These are phyloP conservation scores for Leptinotarsa undecemlineata DNA, from an alignment of 1,140 invertebrate genomes.

Conservation along the genomic window DNA sequence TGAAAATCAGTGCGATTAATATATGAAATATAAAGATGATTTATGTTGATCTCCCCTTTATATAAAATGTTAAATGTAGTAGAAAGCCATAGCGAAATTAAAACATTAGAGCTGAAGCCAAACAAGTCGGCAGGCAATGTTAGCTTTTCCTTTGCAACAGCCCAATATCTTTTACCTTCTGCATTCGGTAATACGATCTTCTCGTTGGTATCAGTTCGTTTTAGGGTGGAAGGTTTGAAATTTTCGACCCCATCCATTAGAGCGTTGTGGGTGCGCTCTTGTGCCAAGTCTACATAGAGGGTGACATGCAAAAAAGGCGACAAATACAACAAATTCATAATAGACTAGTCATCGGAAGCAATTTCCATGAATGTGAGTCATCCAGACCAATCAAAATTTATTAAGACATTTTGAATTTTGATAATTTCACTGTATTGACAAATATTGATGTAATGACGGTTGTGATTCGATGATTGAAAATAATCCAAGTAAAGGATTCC, in stretches of 20 bases:
- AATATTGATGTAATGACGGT: too few species aligned
- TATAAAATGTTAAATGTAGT: background rate
- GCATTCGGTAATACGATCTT: conserved; percentile 80
- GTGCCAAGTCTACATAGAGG: conserved; percentile 67
- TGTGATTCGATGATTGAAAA: too few species aligned
- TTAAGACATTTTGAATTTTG: too few species aligned
- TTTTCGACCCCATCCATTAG: conserved; percentile 74
- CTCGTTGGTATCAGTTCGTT: conserved; percentile 76
- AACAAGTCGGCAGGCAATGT: background rate
- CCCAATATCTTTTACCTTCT: conserved; percentile 64
- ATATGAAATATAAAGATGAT: too few species aligned
- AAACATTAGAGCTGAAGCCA: background rate
- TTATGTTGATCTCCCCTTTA: background rate
- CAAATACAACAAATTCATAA: background rate
- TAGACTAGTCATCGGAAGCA: too few species aligned
- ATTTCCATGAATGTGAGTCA: too few species aligned
- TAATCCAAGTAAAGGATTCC: too few species aligned
- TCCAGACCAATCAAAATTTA: too few species aligned
- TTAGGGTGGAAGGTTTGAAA: conserved; percentile 71
- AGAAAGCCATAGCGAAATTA: background rate
- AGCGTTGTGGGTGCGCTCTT: conserved; percentile 73
- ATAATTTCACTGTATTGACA: too few species aligned
- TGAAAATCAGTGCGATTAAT: too few species aligned
- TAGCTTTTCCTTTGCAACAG: background rate
- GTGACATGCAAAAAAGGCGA: conserved; percentile 1